Percentiles rank a stretch among this genome's conserved stretches.
Conservation (phyloP, 2,113 vertebrate species). For the Anseranas semipalmata region DNA sequence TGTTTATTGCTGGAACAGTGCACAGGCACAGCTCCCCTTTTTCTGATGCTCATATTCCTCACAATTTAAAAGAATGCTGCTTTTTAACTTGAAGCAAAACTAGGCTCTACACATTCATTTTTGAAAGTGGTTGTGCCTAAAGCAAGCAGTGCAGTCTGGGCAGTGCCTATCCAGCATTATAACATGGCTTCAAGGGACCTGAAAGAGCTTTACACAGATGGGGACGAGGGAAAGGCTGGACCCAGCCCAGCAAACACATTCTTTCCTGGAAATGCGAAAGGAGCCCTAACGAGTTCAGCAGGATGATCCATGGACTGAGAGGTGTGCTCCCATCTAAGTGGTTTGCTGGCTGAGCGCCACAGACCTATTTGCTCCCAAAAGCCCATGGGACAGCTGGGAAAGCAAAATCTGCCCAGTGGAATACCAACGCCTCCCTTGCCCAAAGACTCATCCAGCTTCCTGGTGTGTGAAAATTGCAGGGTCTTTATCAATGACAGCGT, state of each 20-base stretch:
- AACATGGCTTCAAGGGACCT: neutral
- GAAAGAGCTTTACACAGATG: neutral
- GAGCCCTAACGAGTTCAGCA: neutral
- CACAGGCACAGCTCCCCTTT: neutral
- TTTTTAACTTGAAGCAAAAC: neutral
- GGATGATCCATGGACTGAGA: slow-evolving; percentile 7
- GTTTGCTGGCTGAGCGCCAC: slow-evolving; percentile 29
- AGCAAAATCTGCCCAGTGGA: neutral
- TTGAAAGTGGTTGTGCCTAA: neutral
- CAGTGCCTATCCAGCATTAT: neutral
- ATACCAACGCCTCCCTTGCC: neutral
- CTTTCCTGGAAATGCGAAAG: neutral
- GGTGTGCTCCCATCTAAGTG: slow-evolving; percentile 16
- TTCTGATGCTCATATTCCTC: neutral
- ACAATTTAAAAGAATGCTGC: neutral
- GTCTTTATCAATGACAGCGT: neutral
- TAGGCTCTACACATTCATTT: neutral
- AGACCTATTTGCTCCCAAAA: neutral
- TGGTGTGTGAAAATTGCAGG: neutral
- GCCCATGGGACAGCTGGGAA: neutral
- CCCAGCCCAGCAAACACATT: neutral
- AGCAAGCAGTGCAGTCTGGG: neutral
- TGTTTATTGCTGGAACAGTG: neutral
- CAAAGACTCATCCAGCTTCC: neutral
- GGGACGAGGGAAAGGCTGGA: neutral